Conservation (phyloP, 2,113 vertebrate species). For the Ciconia maguari region DNA sequence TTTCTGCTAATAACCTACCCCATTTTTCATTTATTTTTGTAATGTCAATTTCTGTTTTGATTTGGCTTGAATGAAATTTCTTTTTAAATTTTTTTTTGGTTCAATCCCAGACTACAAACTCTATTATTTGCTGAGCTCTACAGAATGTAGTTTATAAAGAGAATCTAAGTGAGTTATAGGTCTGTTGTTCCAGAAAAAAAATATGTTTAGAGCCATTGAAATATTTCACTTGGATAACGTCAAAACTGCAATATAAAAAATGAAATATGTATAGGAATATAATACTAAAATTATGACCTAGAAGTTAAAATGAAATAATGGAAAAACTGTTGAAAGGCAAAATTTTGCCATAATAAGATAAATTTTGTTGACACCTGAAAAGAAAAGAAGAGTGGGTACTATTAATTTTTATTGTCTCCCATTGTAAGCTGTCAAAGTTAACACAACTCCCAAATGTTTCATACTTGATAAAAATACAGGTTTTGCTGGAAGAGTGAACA, state of each 20-base stretch:
- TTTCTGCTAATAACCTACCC: background rate
- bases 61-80: background rate
- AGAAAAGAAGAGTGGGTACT: background rate
- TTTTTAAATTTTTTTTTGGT: background rate
- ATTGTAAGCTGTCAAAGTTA: background rate
- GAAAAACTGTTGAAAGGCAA: background rate
- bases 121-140: conserved; percentile 1
- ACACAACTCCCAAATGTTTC: background rate
- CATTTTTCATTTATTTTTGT: background rate
- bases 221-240: conserved; percentile 11
- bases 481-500: background rate
- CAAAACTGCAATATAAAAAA: background rate
- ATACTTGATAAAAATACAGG: background rate
- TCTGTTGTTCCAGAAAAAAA: background rate
- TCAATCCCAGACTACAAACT: background rate
- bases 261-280: background rate
- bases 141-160: background rate
- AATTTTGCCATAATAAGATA: background rate
- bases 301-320: background rate
- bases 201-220: background rate
- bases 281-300: background rate
- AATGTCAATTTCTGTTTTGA: background rate
- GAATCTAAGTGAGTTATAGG: background rate
- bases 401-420: background rate
- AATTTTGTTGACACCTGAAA: background rate